These are phyloP conservation scores for Cygnus atratus DNA, from an alignment of 2,113 vertebrate species.

Conservation along the genomic window DNA sequence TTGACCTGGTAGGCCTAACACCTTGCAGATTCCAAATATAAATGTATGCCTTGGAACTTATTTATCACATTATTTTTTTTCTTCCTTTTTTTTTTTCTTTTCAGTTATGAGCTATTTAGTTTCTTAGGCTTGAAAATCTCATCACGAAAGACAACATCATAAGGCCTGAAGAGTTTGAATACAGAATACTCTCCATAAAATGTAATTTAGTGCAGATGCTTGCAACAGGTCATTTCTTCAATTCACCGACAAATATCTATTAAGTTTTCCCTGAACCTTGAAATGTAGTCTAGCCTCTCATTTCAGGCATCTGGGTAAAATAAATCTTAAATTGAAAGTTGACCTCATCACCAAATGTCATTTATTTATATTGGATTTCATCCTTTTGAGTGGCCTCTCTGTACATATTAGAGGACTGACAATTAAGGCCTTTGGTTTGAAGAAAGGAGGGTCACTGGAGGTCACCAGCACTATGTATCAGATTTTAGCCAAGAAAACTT, in stretches of 20 bases:
- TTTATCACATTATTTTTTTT: neutral
- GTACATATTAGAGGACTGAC: neutral
- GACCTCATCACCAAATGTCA: constrained; percentile 50
- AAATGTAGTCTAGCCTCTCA: neutral
- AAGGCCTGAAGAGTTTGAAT: neutral
- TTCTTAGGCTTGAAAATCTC: neutral
- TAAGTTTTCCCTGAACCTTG: neutral
- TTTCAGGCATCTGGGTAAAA: constrained; percentile 52
- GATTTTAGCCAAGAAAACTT: constrained; percentile 62
- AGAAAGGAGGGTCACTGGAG: constrained; percentile 45
- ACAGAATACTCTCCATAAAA: neutral
- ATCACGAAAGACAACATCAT: neutral
- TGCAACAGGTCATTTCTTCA: neutral
- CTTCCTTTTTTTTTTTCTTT: neutral
- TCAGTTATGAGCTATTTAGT: neutral
- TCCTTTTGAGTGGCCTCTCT: constrained; percentile 5
- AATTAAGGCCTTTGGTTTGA: constrained; percentile 41
- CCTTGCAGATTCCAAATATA: neutral
- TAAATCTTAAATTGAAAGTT: constrained; percentile 41
- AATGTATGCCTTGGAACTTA: neutral
- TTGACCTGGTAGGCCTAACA: neutral
- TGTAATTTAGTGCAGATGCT: neutral
- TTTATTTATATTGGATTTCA: constrained; percentile 63
- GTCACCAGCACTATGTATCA: constrained; percentile 6
- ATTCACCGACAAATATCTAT: neutral